phyloP scores from a whole-genome alignment of 2,113 vertebrate genomes.

The Strix aluco region DNA sequence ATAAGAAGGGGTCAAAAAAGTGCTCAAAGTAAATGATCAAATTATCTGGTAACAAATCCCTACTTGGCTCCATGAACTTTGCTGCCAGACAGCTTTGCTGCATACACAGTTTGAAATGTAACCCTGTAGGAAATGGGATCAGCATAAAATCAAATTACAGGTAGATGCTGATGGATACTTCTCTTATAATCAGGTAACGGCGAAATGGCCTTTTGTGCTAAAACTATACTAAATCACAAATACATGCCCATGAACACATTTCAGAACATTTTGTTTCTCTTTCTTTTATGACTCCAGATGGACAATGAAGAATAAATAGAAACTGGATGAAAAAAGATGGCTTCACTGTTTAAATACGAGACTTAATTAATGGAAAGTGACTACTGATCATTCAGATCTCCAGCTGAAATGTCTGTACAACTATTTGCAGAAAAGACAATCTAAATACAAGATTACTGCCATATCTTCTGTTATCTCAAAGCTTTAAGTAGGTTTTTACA shows the following conservation, averaged over 20 bases:
- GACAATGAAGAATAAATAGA: conserved; percentile 4
- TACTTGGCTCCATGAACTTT: neutral
- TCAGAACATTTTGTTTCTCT: neutral
- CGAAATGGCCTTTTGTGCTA: neutral
- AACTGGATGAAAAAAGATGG: neutral
- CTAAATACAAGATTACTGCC: neutral
- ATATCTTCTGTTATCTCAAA: neutral
- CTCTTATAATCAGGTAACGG: neutral
- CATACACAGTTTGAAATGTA: neutral
- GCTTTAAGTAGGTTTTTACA: neutral
- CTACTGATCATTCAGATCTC: neutral
- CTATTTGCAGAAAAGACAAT: neutral
- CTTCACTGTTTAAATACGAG: neutral
- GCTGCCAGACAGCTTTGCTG: neutral
- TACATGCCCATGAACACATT: neutral
- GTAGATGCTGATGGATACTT: neutral
- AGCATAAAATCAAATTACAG: conserved; percentile 6
- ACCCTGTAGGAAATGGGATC: neutral
- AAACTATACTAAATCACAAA: neutral
- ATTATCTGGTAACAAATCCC: neutral
- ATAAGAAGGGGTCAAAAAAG: neutral
- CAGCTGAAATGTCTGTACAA: neutral
- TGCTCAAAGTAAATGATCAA: neutral
- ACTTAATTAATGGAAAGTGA: neutral
- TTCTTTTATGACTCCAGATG: neutral